Evolutionary conservation across 30 jellyfish, hydroid and myxozoan genomes (phyloP), one percentile per base, ranked within the genome.

Genomic region (Aurelia aurita complex sp. Pacific): DNA sequence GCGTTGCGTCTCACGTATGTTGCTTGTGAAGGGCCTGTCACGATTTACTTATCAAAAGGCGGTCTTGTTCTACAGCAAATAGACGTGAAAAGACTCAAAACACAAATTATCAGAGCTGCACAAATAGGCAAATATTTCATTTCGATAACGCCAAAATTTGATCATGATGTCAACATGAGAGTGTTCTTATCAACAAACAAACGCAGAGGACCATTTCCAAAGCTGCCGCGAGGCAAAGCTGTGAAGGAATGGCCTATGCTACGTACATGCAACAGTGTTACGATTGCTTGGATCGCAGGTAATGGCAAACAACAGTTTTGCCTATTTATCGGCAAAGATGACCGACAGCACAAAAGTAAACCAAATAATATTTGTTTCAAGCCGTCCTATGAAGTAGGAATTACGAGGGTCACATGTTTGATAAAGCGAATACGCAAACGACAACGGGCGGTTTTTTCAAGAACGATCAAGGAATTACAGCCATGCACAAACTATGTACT

Each of bases 221-320:
- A 76, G 29, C 73, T 83, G 18, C 92, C 85, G 19, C 78, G 64
- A 32, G 92, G 92, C 23, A 72, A 33, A 5, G 64, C 77, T n/a
- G 84, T 83, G 19, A 83, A 73, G 50, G 92, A 83, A 63, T 83
- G 92, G 92, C 92, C 92, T 2, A 60, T 70, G 85, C 81, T 73
- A 23, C 85, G 92, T 10, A 83, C 92, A 33, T 83, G 92, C 81
- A 62, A 60, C 9, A 83, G 92, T 35, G 81, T 83, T 18, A 83
- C 92, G 9, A 64, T 83, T 10, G 92, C 92, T 6, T 83, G 92
- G 92, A 70, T 83, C 36, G 87, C 85, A 11, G 87, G 76, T 16
- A 52, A 73, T 43, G 92, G 92, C 14, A 83, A 73, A 66, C 92
- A 83, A 34, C 92, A 83, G 84, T 83, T 32, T 18, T 83, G 92